Base-by-base conservation (phyloP, 2,113 vertebrate genomes). In the Buteo buteo region DNA sequence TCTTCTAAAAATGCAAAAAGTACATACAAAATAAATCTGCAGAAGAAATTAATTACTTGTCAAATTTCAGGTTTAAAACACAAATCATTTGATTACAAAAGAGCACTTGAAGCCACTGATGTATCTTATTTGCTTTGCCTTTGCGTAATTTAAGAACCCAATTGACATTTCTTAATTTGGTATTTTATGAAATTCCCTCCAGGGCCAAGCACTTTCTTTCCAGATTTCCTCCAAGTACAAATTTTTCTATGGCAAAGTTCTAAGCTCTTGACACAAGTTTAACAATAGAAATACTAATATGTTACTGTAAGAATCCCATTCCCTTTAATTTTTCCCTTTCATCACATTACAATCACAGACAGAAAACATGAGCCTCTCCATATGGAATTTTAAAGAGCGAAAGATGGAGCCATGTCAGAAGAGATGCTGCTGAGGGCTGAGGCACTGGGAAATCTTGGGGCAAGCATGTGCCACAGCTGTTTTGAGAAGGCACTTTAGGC, bases 101-200 rank as follows among this genome's bases (percentile, higher is more conserved):
- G 72, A 91, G 45, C 50, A 94, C 58, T 95, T 91, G 66, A 88
- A 88, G 38, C 42, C 85, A 55, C 49, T 50, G 64, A 70, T 94
- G 80, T 94, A 28, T 62, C n/a, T 40, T 97, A 91, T 94, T 96
- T 94, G 74, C 86, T 87, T 90, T 95, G 74, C 65, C 52, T 95
- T 94, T 95, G 57, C 18, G 20, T 95, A 81, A 89, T 73, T 91
- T 94, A 96, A 96, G 94, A 91, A 86, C 45, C 59, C 86, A 94
- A 82, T 58, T 92, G 94, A 93, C 72, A 86, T 88, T 34, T 96
- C 88, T 90, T 95, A 81, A 90, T 95, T 91, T 93, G 83, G 32
- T 95, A 70, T 86, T 96, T 97, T 95, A 92, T 93, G 73, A 90
- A 96, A 92, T 66, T 92, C 78, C 58, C 76, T 93, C 65, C 25